Evolutionary conservation across 2,113 vertebrate genomes (phyloP).

Genomic region (Sander lucioperca): DNA sequence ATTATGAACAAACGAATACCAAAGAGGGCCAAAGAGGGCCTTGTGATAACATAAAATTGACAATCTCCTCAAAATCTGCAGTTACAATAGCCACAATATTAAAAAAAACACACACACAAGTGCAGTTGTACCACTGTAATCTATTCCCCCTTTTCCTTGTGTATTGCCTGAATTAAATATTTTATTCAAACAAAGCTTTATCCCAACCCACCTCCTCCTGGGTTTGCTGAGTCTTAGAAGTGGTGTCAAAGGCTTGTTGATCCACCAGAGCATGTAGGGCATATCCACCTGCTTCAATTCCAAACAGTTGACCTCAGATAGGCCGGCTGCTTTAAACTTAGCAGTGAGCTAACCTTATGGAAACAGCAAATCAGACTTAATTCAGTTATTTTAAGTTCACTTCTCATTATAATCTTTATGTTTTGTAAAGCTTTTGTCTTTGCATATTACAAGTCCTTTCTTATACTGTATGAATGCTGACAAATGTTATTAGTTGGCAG

Average conservation of each 20-base stretch:
- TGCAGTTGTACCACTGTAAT: not conserved
- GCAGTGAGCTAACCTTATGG: not conserved
- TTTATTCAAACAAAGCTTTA: slow-evolving; percentile 40
- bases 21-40: not conserved
- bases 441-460: not conserved
- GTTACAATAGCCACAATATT: not conserved
- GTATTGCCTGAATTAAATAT: slow-evolving; percentile 16
- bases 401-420: slow-evolving; percentile 11
- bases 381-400: not conserved
- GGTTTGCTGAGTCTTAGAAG: slow-evolving; percentile 56
- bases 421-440: slow-evolving; percentile 17
- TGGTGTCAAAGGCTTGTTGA: slow-evolving; percentile 67
- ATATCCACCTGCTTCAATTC: slow-evolving; percentile 20
- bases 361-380: not conserved
- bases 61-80: not conserved
- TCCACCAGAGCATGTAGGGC: slow-evolving; percentile 48
- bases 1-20: not conserved
- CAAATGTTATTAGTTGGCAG: not conserved
- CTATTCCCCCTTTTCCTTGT: not conserved
- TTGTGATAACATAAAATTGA: not conserved
- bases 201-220: slow-evolving; percentile 14
- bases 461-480: not conserved
- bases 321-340: not conserved
- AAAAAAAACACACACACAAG: not conserved
- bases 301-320: slow-evolving; percentile 22